Conservation (phyloP, 2,888 invertebrate species). For the Phalangium opilio region DNA sequence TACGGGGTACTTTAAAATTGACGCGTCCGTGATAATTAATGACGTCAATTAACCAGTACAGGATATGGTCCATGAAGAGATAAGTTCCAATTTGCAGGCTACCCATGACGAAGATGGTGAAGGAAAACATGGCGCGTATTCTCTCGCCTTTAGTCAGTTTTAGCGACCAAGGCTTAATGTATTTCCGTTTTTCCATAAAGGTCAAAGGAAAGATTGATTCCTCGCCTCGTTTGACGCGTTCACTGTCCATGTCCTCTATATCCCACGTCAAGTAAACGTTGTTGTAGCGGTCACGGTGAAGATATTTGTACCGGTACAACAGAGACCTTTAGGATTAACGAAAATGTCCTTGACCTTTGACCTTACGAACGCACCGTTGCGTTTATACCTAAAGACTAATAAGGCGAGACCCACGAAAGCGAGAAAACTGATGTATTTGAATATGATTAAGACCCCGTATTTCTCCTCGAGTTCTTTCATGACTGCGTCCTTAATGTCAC, state of each 20-base stretch:
- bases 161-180: conserved; percentile 38
- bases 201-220: conserved; percentile 32
- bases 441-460: no score
- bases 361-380: no score
- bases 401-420: no score
- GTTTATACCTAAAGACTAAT: no score
- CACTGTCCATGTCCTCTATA: conserved; percentile 27
- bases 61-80: conserved; percentile 56
- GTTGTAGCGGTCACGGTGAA: conserved; percentile 27
- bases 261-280: conserved; percentile 30
- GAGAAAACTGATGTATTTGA: no score
- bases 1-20: conserved; percentile 25
- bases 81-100: conserved; percentile 51
- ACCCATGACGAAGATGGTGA: conserved; percentile 47
- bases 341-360: no score
- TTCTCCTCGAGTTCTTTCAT: no score
- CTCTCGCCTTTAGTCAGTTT: conserved; percentile 44
- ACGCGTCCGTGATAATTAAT: conserved; percentile 35
- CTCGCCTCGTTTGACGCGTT: conserved; percentile 24
- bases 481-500: no score
- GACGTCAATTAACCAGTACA: conserved; percentile 55
- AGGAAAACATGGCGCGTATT: conserved; percentile 38
- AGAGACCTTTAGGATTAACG: conserved; percentile 20
- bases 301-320: conserved; percentile 25
- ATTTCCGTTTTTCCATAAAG: conserved; percentile 26